Base-by-base conservation (phyloP, 2,797 vertebrate species). In the Chaenodraco wilsoni region DNA sequence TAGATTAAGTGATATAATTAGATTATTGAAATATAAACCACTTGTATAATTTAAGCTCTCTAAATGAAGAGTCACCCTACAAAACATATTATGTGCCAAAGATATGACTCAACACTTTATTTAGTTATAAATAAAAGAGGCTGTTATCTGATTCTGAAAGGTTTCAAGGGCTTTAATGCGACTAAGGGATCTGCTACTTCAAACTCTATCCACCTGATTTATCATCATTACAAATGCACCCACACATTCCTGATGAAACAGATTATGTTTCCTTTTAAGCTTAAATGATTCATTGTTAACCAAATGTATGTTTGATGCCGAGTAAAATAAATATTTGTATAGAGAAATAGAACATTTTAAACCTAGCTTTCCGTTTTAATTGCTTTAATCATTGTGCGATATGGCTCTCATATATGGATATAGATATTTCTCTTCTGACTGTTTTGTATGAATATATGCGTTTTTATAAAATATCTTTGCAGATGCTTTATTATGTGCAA, bases 1-100 rank as follows among this genome's bases (percentile, higher is more conserved):
- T n/a, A 65, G 62, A 37, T 67, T 59, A 60, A 67, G 66, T 23
- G 17, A 69, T 40, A 49, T 11, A 76, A 82, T 56, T 66, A 45
- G 78, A 63, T 27, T 5, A 16, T 43, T 23, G 46, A 60, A 71
- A 45, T 69, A 68, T 57, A 74, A 37, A 46, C 33, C 58, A 71
- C 67, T 74, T 0, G 0, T 37, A 2, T 65, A 71, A 58, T 54
- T 68, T 16, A 67, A 70, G 19, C 51, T 71, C 37, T 60, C 43
- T 33, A 16, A 67, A 72, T 37, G 33, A 37, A 37, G 6, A 37
- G 33, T 37, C 8, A 37, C 33, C 33, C 33, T 37, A 37, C 33
- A 37, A 37, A 37, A 37, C 33, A 37, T 37, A 9, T 37, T 37
- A 8, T 37, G 6, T 9, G 33, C 33, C 33, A 37, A 9, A 37